phyloP scores from a whole-genome alignment of 1,140 invertebrate species.

The Eueides isabella region DNA sequence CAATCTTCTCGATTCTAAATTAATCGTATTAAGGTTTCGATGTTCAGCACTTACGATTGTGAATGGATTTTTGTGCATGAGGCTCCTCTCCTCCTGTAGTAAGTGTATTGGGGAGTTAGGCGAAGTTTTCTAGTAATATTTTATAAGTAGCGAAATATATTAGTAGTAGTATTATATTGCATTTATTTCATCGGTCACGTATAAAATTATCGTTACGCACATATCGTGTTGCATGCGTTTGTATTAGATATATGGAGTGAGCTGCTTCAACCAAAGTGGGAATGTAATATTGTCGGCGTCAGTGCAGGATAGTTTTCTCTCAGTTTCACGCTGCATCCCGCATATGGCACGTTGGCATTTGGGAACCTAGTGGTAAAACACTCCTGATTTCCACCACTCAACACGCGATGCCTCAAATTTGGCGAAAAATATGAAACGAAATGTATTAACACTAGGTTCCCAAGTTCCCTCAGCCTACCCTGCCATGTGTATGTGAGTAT shows the following conservation, averaged over 20 bases:
- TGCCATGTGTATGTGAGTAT: too few relatives aligned
- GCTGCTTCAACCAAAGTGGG: background rate
- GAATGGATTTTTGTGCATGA: conserved; percentile 1
- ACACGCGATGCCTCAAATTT: too few relatives aligned
- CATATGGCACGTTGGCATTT: too few relatives aligned
- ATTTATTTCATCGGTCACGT: conserved; percentile 21
- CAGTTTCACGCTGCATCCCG: background rate
- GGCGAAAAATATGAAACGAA: too few relatives aligned
- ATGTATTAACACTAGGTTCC: too few relatives aligned
- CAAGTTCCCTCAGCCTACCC: too few relatives aligned
- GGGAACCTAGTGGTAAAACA: too few relatives aligned
- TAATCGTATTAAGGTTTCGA: conserved; percentile 6
- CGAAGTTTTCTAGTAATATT: conserved; percentile 6
- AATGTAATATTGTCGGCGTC: too few relatives aligned
- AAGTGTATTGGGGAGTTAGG: background rate
- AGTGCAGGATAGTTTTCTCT: too few relatives aligned
- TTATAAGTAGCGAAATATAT: conserved; percentile 11
- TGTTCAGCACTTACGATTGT: background rate
- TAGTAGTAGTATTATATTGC: conserved; percentile 25
- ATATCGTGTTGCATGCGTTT: conserved; percentile 29
- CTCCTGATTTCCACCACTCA: too few relatives aligned
- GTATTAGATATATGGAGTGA: conserved; percentile 21
- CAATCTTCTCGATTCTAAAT: conserved; percentile 5
- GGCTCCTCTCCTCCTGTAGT: background rate
- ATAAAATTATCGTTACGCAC: conserved; percentile 13